Evolutionary conservation across 2,113 vertebrate species (phyloP).

Genomic region (Tor tambroides): DNA sequence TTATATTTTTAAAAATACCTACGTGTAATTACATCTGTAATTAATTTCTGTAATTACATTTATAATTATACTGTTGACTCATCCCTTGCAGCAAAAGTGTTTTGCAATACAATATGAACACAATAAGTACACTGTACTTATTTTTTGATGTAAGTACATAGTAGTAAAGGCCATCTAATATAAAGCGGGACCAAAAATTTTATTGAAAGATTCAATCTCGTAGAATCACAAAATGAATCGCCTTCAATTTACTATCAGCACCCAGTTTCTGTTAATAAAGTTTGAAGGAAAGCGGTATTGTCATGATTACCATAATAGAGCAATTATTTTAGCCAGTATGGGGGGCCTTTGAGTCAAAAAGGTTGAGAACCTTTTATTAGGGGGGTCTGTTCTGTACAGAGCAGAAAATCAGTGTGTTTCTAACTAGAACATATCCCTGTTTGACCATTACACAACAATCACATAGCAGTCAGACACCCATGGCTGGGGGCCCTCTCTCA

Average conservation of each 20-base stretch:
- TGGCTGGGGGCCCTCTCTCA: constrained; percentile 2
- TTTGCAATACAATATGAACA: too few relatives aligned
- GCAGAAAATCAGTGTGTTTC: not conserved
- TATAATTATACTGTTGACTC: too few relatives aligned
- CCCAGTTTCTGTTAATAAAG: not conserved
- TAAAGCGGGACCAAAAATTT: not conserved
- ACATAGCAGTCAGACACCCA: constrained; percentile 24
- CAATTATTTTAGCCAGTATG: not conserved
- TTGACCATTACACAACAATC: constrained; percentile 12
- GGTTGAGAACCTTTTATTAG: not conserved
- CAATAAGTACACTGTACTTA: too few relatives aligned
- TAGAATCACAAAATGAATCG: not conserved
- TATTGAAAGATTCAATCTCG: not conserved
- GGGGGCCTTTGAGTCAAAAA: not conserved
- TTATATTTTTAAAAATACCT: too few relatives aligned
- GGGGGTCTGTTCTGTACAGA: not conserved
- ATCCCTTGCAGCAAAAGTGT: too few relatives aligned
- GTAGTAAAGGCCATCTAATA: too few relatives aligned
- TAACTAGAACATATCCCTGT: not conserved
- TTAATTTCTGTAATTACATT: too few relatives aligned
- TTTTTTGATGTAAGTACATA: too few relatives aligned
- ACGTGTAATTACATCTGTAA: too few relatives aligned
- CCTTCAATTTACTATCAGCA: not conserved
- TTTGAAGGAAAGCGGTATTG: not conserved
- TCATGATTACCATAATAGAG: not conserved